Evolutionary conservation across 2,888 invertebrate species (phyloP).

Genomic region (Argynnis bischoffii): DNA sequence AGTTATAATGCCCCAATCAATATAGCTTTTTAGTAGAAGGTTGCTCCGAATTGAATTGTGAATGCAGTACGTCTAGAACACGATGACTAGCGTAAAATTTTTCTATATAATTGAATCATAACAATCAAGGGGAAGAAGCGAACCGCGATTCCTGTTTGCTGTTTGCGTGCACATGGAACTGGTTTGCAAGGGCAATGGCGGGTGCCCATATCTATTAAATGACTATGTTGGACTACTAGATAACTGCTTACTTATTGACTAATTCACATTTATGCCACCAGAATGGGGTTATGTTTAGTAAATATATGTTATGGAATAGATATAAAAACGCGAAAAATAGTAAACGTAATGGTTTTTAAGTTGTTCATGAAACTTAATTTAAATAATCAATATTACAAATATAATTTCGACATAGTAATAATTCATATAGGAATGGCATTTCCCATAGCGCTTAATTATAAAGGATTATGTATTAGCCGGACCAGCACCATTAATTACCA

Average conservation of each 20-base stretch:
- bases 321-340: too few species aligned
- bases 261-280: neutral
- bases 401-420: neutral
- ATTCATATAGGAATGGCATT: conserved; percentile 3
- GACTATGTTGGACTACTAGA: conserved; percentile 8
- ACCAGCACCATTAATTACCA: conserved; percentile 17
- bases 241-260: neutral
- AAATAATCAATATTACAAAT: too few species aligned
- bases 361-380: too few species aligned
- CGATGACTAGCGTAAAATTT: conserved; percentile 42
- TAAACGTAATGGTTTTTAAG: too few species aligned
- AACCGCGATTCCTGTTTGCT: conserved; percentile 66
- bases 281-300: neutral
- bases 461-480: conserved; percentile 22
- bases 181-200: conserved; percentile 49
- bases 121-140: conserved; percentile 56
- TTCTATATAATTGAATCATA: conserved; percentile 56
- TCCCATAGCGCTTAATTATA: conserved; percentile 11
- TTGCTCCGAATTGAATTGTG: conserved; percentile 29
- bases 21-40: conserved; percentile 37
- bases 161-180: conserved; percentile 58
- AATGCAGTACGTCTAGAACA: conserved; percentile 34
- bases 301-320: too few species aligned
- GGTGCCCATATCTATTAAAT: conserved; percentile 35
- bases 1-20: conserved; percentile 60